Base-by-base conservation (phyloP, 2,888 invertebrate species). In the Agonum fuliginosum region DNA sequence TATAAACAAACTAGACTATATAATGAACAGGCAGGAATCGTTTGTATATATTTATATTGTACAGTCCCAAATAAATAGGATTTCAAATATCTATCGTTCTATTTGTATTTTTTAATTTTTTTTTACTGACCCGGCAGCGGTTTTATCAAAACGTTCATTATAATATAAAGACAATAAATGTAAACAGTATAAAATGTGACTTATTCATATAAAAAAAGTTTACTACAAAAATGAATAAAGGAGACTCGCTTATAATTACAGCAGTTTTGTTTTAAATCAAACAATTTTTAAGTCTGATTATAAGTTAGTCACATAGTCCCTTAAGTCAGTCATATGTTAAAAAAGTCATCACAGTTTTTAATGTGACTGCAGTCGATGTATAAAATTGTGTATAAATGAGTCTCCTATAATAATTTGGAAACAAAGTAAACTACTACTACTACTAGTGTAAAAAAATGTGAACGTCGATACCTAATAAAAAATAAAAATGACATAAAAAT, bases 1-100 rank as follows among this genome's bases (percentile, higher is more conserved):
- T 22, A 41, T 71, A 54, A 72, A 72, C 30, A 69, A 72, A 72
- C 72, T 72, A 72, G 14, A 30, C 69, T 69, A 54, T 58, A 37
- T 54, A 30, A 34, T 72, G 54, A 54, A 72, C 72, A 72, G 72
- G 72, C 72, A 72, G 72, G 72, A 72, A 72, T 72, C 72, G 22
- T 51, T 72, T 72, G 54, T 51, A 19, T 72, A 54, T 54, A 10
- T 12, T 19, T 51, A 34, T 54, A 19, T 46, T 20, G 2, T 48
- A 37, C 37, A 37, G 37, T 24, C 30, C n/a, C 14, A 22, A 22
- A 5, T 2, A 58, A 27, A 30, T 17, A 37, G n/a, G 48, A 41
- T 34, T 17, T 17, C 19, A 37, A 17, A 67, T 20, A 20, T 8
- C 17, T 34, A 30, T 41, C 3, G 6, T 30, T 65, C 30, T 34